Percentiles rank a stretch among this genome's conserved stretches.
Conservation (phyloP, 1,140 invertebrate species). For the Bombus sylvicola region DNA sequence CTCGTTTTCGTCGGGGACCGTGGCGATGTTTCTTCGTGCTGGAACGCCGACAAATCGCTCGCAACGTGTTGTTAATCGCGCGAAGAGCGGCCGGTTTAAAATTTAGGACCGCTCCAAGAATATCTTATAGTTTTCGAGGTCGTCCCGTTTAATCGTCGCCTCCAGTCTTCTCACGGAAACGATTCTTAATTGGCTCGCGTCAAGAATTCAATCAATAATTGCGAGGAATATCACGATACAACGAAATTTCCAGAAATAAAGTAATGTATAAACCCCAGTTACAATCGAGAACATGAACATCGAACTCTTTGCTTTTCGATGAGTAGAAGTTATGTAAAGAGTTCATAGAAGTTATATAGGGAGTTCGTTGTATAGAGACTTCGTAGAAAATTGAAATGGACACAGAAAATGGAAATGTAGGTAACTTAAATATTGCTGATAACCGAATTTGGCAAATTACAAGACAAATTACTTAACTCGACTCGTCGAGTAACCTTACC, state of each 20-base stretch:
- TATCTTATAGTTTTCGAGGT: conserved; percentile 24
- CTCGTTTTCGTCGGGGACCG: conserved; percentile 45
- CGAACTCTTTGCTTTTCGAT: too few relatives aligned
- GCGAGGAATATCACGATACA: not conserved
- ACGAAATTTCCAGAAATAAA: not conserved
- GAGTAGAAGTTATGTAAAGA: too few relatives aligned
- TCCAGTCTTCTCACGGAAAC: not conserved
- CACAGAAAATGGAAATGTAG: too few relatives aligned
- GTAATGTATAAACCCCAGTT: too few relatives aligned
- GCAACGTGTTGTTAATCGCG: conserved; percentile 54
- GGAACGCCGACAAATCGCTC: conserved; percentile 56
- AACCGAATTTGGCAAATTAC: too few relatives aligned
- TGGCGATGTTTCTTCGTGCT: conserved; percentile 46
- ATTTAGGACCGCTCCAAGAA: conserved; percentile 47
- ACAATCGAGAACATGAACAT: too few relatives aligned
- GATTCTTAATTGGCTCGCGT: conserved; percentile 6
- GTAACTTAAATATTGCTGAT: too few relatives aligned
- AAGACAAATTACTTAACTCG: not conserved
- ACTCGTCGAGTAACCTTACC: not conserved
- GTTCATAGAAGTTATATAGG: too few relatives aligned
- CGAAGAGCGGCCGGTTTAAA: conserved; percentile 30
- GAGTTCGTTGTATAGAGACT: too few relatives aligned
- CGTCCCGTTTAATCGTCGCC: conserved; percentile 26
- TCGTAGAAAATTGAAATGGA: too few relatives aligned
- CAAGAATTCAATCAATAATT: not conserved